Evolutionary conservation across 2,113 vertebrate species (phyloP), one percentile per base, ranked within the genome.

Genomic region (Hemiprocne comata): DNA sequence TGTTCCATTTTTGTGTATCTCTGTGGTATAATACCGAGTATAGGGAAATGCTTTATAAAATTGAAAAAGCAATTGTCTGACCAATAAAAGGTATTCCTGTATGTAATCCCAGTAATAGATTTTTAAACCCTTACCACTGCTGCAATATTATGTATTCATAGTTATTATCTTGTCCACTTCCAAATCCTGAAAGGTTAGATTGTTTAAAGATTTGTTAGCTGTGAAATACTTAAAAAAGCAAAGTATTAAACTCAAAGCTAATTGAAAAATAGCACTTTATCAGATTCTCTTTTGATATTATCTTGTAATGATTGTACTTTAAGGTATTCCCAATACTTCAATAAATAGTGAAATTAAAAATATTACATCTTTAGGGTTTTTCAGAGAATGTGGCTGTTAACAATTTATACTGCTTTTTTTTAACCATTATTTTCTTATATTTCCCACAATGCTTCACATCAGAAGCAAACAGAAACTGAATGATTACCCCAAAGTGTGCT

Each of bases 401-500:
- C 96, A 95, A 97, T 97, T 97, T 94, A 96, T 89, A 94, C 91
- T 95, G 97, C 96, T 94, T 97, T 97, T 98, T 98, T 96, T 97
- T 93, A 94, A 97, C 96, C 96, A 96, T 97, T 98, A 98, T 98
- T 98, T 97, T 97, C 96, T 97, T 97, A 94, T 96, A 97, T 98
- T 98, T 98, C 98, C 98, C 97, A 98, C 98, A 98, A 98, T 98
- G 97, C 98, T 96, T 97, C 79, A 84, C 96, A 97, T 97, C 98
- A 98, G 98, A 98, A 97, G 98, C 97, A 98, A 98, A 98, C 98
- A 98, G 98, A 98, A 98, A 97, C 98, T 98, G 98, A 98, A 98
- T 98, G 98, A 98, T 98, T 98, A 98, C 98, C 98, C 98, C 98
- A 98, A 98, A 98, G 98, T 98, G 98, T 98, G 98, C 98, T 98